Base-by-base conservation (phyloP, 1,140 invertebrate species). In the Drosophila grimshawi region DNA sequence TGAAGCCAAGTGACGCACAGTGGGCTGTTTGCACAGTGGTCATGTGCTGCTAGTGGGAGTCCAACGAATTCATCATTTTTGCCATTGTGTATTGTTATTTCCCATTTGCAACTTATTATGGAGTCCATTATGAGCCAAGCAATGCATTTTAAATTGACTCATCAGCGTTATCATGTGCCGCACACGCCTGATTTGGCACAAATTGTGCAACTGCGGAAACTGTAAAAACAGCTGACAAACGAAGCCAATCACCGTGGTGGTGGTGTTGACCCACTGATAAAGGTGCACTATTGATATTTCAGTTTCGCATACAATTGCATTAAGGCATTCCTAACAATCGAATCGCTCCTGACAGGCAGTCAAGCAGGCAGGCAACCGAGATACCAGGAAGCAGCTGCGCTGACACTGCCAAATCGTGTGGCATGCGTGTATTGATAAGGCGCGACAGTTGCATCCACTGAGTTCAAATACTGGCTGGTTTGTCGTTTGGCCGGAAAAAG, bases 171-270 rank as follows among this genome's bases (percentile, higher is more conserved):
- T 33, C 46, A 41, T 60, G 46, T 52, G 46, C 19, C 46, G 6
- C 27, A 10, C 46, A 51, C 46, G 41, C 51, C 56, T 68, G 64
- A 73, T 61, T 73, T 51, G 55, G 62, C 56, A 61, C 39, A 56
- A 37, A 74, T 74, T 69, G 69, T 69, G 65, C 71, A 74, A 74
- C 45, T 69, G 65, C 46, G 62, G 65, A 65, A 74, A 74, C 45
- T 69, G 65, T 39, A 66, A 46, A 62, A 73, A 59, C 46, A n/a
- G 56, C 39, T 52, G 64, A 27, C 35, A 37, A 61, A 68, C 55
- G 55, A 67, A 53, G 46, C 39, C 70, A 73, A 73, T 73, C 70
- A 73, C 41, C 32, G 53, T 43, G 1, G 2, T 8, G 4, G 10
- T n/a, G 39, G n/a, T 43, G 37, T 6, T n/a, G 52, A 19, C 19